A percentile compares a stretch with the other conserved stretches of the same genome.
These are phyloP conservation scores for Apoderus coryli DNA, from an alignment of 2,888 invertebrate genomes.

Conservation along the genomic window DNA sequence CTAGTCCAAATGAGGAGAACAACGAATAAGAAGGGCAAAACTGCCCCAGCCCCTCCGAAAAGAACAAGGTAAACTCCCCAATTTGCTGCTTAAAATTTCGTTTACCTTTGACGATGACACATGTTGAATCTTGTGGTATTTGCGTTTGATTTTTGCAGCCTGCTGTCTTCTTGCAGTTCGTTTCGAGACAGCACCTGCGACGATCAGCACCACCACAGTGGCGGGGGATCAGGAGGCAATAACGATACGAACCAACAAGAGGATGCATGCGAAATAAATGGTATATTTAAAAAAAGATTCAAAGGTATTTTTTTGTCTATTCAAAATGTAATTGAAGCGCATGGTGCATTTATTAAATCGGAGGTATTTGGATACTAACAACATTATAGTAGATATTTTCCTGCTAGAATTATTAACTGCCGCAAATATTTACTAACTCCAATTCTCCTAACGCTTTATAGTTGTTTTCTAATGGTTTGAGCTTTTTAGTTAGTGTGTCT, in stretches of 20 bases:
- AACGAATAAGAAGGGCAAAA: slow-evolving; percentile 80
- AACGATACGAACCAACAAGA: slow-evolving; percentile 38
- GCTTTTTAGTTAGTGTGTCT: no score
- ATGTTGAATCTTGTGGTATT: no score
- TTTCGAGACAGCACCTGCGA: slow-evolving; percentile 74
- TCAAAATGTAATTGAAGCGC: no score
- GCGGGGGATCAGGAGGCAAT: no score
- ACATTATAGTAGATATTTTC: no score
- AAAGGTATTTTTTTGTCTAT: slow-evolving; percentile 26
- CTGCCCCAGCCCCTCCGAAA: slow-evolving; percentile 91
- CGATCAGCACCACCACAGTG: slow-evolving; percentile 44
- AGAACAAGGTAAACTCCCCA: slow-evolving; percentile 59
- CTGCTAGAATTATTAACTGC: no score
- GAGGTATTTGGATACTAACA: no score
- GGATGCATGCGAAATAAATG: slow-evolving; percentile 40
- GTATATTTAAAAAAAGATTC: slow-evolving; percentile 31
- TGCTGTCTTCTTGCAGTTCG: slow-evolving; percentile 71
- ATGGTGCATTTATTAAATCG: no score
- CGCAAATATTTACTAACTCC: no score
- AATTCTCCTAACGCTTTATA: no score
- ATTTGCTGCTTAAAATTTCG: no score
- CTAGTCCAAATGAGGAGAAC: slow-evolving; percentile 74
- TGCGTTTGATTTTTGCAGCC: slow-evolving; percentile 36
- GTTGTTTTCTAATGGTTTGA: no score
- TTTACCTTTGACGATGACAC: slow-evolving; percentile 9